Base-by-base conservation (phyloP, 2,888 invertebrate species). In the Drosophila longiperda region DNA sequence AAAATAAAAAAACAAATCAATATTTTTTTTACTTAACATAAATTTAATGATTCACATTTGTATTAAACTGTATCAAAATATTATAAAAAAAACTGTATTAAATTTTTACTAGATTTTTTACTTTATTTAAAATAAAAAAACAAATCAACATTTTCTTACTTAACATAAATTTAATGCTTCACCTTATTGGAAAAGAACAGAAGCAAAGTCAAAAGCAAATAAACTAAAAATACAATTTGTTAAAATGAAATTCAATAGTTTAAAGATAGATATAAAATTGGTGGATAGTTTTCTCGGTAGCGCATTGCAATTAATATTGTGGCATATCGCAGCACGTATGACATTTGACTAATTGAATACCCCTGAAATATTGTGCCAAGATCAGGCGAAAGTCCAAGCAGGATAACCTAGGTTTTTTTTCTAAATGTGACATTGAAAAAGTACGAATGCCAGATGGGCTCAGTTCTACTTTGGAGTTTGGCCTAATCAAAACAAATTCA, bases 341-440 rank as follows among this genome's bases (percentile, higher is more conserved):
- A 83, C 90, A 87, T 84, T 77, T 89, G 90, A 90, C 90, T 91
- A 90, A 90, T 91, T 91, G 90, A 85, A 91, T 78, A 84, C 77
- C 78, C 76, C 87, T 85, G 85, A 87, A 85, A 82, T 78, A 86
- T 85, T 80, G 57, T 76, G 76, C 55, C 59, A 60, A 74, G 77
- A 83, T 89, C 87, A 89, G 89, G 86, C 89, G 87, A 90, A 89
- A 90, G 89, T 89, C 20, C 15, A 77, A 69, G 67, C 65, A 55
- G 54, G 49, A 32, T 36, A 38, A 40, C n/a, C 34, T 17, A 11
- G 15, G 48, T 34, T 49, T 20, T 49, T 26, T 49, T 32, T 29
- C 29, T 29, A 0, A 29, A 26, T 42, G 45, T 64, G 76, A 71
- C 77, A 73, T 75, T 78, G 82, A 81, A 77, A 73, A 66, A 74